A percentile compares a stretch with the other conserved stretches of the same genome.
Conservation (phyloP, 2,888 invertebrate species). For the Vesta saturnalis region DNA sequence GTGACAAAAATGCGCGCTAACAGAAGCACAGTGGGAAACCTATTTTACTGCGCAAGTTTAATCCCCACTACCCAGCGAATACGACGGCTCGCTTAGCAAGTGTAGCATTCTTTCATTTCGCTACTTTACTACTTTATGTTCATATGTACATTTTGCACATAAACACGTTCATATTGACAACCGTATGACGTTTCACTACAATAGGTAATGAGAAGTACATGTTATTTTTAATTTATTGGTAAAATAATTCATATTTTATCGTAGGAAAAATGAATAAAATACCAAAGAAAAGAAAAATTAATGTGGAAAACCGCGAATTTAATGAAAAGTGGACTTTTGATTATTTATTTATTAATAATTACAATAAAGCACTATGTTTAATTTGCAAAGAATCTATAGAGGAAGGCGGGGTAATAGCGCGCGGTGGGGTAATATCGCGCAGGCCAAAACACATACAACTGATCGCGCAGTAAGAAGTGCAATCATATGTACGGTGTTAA, state of each 20-base stretch:
- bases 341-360: slow-evolving; percentile 28
- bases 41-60: too few relatives aligned
- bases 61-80: too few relatives aligned
- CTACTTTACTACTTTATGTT: too few relatives aligned
- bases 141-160: slow-evolving; percentile 8
- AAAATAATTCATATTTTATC: slow-evolving; percentile 24
- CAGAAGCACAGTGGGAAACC: slow-evolving; percentile 5
- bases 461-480: too few relatives aligned
- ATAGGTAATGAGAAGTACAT: slow-evolving; percentile 17
- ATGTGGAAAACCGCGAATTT: slow-evolving; percentile 30
- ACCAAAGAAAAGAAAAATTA: slow-evolving; percentile 27
- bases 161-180: slow-evolving; percentile 15
- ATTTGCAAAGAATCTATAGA: slow-evolving; percentile 25
- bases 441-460: too few relatives aligned
- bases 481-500: too few relatives aligned
- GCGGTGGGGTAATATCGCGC: too few relatives aligned
- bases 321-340: slow-evolving; percentile 31
- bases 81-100: too few relatives aligned
- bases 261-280: slow-evolving; percentile 29
- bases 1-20: slow-evolving; percentile 6
- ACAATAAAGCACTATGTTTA: slow-evolving; percentile 31
- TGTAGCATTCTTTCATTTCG: too few relatives aligned
- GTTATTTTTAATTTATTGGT: slow-evolving; percentile 21
- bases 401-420: too few relatives aligned
- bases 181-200: slow-evolving; percentile 11